Evolutionary conservation across 2,113 vertebrate genomes (phyloP), one percentile per base, ranked within the genome.

Genomic region (Ardeotis arabs): DNA sequence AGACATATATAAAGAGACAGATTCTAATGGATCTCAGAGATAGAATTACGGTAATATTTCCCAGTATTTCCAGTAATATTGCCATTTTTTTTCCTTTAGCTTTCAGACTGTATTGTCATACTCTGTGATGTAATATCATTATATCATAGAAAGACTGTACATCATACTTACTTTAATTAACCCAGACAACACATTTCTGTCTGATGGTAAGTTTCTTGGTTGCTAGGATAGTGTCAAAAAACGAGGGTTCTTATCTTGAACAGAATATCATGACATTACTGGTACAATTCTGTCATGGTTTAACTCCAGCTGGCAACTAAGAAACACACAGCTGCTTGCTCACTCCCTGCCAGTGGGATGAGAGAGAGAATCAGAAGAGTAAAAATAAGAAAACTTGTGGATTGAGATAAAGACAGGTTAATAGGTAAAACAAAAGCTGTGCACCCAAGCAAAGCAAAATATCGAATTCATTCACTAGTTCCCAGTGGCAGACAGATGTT

Each of bases 261-360:
- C 12, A 59, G 17, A 78, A 7, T 5, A 69, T 83, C 5, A 9
- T 56, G 49, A 41, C 24, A 31, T 76, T 44, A 35, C 18, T 56
- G 25, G 35, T 20, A 35, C 7, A 64, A 5, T 92, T 80, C 41
- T 75, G 7, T 20, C 0, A 1, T 88, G 62, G 14, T 83, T 94
- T 49, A 82, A 74, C 19, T 12, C 15, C 50, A 86, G 15, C 3
- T 1, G 19, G 21, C 10, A 82, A 16, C 50, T 74, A 16, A 56
- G 5, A 3, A 8, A 7, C 11, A n/a, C 7, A 7, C 7, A 64
- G 15, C 4, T 2, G 0, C 39, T 37, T 0, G 0, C 28, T 66
- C 20, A 23, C 4, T 44, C 3, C 2, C 11, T 4, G 3, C 1
- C 3, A 3, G 10, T 68, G 41, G 50, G 13, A 39, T 9, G 3